Percentiles rank a stretch among this genome's conserved stretches.
phyloP scores from a whole-genome alignment of 2,113 vertebrate genomes.

The Myrmecophaga tridactyla region DNA sequence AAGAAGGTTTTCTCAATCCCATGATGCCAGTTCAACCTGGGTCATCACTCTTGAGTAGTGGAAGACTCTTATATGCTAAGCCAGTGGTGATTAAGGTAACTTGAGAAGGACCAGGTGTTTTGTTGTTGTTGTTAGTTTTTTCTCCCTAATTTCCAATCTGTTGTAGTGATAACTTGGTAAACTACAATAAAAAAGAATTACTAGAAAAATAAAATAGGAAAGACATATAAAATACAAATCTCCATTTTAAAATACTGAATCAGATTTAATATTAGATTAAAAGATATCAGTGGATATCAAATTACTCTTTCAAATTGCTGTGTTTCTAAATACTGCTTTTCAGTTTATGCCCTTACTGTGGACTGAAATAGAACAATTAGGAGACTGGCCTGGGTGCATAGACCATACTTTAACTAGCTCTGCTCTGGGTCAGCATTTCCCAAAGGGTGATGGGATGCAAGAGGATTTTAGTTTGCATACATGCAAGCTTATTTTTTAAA shows the following conservation, averaged over 20 bases:
- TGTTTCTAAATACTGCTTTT: background rate
- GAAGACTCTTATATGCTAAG: background rate
- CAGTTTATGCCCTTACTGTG: background rate
- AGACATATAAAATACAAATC: background rate
- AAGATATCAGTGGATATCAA: background rate
- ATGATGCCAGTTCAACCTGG: no score
- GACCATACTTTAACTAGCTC: background rate
- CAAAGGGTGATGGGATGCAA: background rate
- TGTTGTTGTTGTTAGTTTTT: no score
- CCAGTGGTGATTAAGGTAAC: background rate
- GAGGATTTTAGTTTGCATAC: background rate
- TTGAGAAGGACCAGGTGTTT: background rate
- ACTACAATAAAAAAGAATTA: slow-evolving; percentile 17
- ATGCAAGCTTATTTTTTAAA: background rate
- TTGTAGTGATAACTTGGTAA: background rate
- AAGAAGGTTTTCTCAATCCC: no score
- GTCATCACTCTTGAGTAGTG: background rate
- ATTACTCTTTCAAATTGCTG: background rate
- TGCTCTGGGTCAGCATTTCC: slow-evolving; percentile 19
- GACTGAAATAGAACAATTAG: background rate
- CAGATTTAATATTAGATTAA: background rate
- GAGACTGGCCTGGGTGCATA: background rate
- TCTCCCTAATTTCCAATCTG: background rate
- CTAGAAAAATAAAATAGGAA: background rate
- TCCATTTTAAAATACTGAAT: background rate